These are phyloP conservation scores for Lordiphosa collinella DNA, from an alignment of 1,140 invertebrate genomes.

Conservation along the genomic window DNA sequence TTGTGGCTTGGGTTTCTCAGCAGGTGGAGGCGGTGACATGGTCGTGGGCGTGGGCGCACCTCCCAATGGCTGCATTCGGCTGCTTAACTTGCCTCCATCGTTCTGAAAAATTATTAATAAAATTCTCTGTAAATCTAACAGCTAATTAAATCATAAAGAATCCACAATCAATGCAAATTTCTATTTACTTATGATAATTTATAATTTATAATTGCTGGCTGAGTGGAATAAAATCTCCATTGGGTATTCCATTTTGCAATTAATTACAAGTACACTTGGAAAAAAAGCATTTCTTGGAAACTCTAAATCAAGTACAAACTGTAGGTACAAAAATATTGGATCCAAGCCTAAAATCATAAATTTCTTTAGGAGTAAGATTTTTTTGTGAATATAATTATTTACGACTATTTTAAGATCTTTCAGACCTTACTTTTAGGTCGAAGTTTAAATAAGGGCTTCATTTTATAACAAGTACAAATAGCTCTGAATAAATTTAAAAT, in stretches of 20 bases:
- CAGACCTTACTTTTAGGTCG: too few relatives aligned
- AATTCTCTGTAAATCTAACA: constrained; percentile 4
- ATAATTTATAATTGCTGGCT: background rate
- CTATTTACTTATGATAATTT: constrained; percentile 56
- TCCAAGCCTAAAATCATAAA: too few relatives aligned
- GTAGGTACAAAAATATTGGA: too few relatives aligned
- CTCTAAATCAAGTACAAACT: too few relatives aligned
- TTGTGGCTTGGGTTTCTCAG: constrained; percentile 51
- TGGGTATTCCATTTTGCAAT: background rate
- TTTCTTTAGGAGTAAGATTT: too few relatives aligned
- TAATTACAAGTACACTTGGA: constrained; percentile 2
- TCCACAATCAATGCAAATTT: constrained; percentile 26
- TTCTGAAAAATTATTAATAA: constrained; percentile 15
- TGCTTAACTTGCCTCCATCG: constrained; percentile 24
- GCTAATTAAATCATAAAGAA: constrained; percentile 2
- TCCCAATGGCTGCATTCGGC: constrained; percentile 11
- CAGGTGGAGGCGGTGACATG: constrained; percentile 3
- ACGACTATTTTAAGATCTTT: too few relatives aligned
- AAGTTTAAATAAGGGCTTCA: too few relatives aligned
- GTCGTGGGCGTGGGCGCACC: background rate
- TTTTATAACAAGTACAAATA: too few relatives aligned
- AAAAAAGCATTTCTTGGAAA: background rate
- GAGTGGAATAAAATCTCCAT: background rate
- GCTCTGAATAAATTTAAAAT: too few relatives aligned
- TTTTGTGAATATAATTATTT: too few relatives aligned